Conservation (phyloP, 1,140 invertebrate genomes). For the Pogonus chalceus region DNA sequence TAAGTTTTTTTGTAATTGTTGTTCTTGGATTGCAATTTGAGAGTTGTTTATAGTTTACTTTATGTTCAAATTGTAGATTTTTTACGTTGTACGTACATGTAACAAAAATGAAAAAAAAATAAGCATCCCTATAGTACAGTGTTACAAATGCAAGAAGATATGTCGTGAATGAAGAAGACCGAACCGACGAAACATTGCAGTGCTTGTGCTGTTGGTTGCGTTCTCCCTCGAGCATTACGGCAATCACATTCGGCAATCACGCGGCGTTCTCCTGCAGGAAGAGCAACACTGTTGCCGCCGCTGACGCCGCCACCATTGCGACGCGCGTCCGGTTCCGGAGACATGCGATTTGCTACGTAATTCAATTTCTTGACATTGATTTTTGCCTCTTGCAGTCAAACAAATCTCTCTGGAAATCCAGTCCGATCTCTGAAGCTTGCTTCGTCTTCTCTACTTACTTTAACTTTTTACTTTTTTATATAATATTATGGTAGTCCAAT, state of each 20-base stretch:
- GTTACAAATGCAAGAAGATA: background rate
- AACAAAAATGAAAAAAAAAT: too few relatives aligned
- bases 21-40: too few relatives aligned
- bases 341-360: background rate
- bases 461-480: too few relatives aligned
- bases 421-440: too few relatives aligned
- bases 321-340: background rate
- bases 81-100: too few relatives aligned
- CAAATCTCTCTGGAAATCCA: background rate
- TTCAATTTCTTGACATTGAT: background rate
- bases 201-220: too few relatives aligned
- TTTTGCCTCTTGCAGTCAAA: background rate
- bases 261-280: background rate
- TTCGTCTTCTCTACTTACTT: too few relatives aligned
- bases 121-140: too few relatives aligned
- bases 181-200: background rate
- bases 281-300: background rate
- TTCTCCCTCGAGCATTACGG: background rate
- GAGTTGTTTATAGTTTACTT: too few relatives aligned
- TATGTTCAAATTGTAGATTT: too few relatives aligned
- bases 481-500: too few relatives aligned
- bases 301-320: background rate
- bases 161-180: background rate
- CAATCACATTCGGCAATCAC: constrained; percentile 2
- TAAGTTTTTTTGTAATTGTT: too few relatives aligned